These are phyloP conservation scores for Zele albiditarsus DNA, from an alignment of 2,888 invertebrate genomes.

Conservation along the genomic window DNA sequence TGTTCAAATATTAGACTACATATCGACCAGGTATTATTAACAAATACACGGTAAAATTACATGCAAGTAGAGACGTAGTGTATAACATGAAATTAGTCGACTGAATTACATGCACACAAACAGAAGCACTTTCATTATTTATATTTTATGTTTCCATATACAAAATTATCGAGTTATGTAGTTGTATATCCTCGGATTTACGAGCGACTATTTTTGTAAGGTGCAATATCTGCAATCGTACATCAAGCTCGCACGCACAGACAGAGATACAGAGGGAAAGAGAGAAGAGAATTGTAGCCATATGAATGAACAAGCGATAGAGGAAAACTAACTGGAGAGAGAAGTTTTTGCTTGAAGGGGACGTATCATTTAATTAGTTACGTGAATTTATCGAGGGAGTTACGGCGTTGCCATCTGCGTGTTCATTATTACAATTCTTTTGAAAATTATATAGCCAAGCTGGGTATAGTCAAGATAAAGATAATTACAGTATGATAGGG, in stretches of 20 bases:
- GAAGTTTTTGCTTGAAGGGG: not conserved
- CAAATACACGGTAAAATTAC: not conserved
- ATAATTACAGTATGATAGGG: not conserved
- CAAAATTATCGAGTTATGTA: not conserved
- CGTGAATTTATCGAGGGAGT: not conserved
- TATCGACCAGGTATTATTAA: constrained; percentile 37
- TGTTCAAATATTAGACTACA: constrained; percentile 2
- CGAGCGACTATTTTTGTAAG: constrained; percentile 1
- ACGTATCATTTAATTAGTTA: not conserved
- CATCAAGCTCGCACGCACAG: constrained; percentile 1
- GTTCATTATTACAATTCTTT: not conserved
- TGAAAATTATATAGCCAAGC: too few species aligned
- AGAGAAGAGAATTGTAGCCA: not conserved
- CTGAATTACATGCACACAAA: not conserved
- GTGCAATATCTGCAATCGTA: constrained; percentile 11
- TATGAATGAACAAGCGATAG: not conserved
- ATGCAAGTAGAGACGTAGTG: not conserved
- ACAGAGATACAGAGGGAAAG: not conserved
- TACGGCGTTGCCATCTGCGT: not conserved
- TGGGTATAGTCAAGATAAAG: not conserved
- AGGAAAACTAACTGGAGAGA: not conserved
- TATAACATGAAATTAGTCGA: constrained; percentile 3
- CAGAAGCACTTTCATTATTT: not conserved
- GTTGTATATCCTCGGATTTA: not conserved
- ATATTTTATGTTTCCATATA: not conserved